Evolutionary conservation across 2,113 vertebrate genomes (phyloP), one percentile per base, ranked within the genome.

Genomic region (Mugil cephalus): DNA sequence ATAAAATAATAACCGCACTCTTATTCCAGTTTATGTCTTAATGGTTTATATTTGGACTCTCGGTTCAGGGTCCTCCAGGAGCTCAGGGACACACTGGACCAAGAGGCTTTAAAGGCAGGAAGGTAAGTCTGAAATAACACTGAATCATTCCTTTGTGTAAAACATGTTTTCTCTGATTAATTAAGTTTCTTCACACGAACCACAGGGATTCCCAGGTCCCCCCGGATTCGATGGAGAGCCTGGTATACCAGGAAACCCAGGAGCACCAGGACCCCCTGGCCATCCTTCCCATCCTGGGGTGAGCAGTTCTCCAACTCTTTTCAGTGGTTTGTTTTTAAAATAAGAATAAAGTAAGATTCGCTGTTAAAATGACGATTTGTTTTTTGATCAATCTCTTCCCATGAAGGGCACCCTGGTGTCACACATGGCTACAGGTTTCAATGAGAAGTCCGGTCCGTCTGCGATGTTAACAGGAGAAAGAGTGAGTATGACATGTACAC

Each of bases 221-320:
- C 91, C 94, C 77, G 98, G 98, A 14, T 92, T 95, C 74, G 98
- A 99, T 70, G 98, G 98, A n/a, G 96, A 98, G 69, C 98, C 98
- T 3, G 98, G 98, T 52, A 87, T 99, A 18, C 98, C 98, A 80
- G 98, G 98, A 69, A 95, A 96, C 11, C 97, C 98, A 18, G 98
- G 98, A 83, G 83, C 95, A 34, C 88, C 96, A 1, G 98, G 98
- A 54, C 94, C 96, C 66, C 94, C 96, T 5, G 96, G 98, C 18
- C 94, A 96, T 12, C 92, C 95, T 0, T 85, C 94, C 14, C 92
- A 93, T 21, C 91, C 96, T 50, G 98, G 98, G 72, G 95, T 93
- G 92, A 72, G 68, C 36, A 14, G 18, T 11, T 19, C 17, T 13
- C 39, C 15, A 30, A 21, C 6, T 55, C 24, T 11, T 54, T 30